Evolutionary conservation across 2,113 vertebrate species (phyloP).

Genomic region (Jaculus jaculus): DNA sequence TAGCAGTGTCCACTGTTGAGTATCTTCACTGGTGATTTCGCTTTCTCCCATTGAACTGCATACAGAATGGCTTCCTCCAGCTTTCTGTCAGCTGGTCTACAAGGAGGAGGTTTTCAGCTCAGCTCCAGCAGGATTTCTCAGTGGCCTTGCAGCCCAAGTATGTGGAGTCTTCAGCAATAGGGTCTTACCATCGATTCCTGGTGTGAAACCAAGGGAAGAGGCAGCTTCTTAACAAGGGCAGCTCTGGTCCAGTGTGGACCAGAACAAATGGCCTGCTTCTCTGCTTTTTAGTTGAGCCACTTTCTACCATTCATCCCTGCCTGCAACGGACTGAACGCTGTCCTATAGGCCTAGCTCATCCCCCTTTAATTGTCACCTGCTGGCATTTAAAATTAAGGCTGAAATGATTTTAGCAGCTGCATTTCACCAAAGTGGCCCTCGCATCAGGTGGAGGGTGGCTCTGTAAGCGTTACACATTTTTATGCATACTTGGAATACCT

Average conservation of each 20-base stretch:
- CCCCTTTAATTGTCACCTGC: background rate
- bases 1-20: no score
- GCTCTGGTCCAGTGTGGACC: background rate
- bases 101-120: no score
- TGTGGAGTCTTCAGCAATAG: no score
- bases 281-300: background rate
- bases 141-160: no score
- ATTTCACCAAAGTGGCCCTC: background rate
- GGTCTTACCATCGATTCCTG: no score
- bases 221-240: background rate
- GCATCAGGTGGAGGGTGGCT: background rate
- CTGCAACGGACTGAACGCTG: background rate
- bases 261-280: background rate
- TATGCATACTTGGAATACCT: background rate
- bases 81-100: no score
- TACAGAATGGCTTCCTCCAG: no score
- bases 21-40: no score
- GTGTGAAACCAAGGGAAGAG: no score
- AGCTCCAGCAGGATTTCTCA: no score
- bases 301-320: background rate
- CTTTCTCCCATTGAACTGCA: no score
- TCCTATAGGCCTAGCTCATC: background rate
- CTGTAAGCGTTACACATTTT: background rate
- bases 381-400: background rate
- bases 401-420: background rate